Conservation (phyloP, 2,113 vertebrate genomes). For the Glaucomys volans region DNA sequence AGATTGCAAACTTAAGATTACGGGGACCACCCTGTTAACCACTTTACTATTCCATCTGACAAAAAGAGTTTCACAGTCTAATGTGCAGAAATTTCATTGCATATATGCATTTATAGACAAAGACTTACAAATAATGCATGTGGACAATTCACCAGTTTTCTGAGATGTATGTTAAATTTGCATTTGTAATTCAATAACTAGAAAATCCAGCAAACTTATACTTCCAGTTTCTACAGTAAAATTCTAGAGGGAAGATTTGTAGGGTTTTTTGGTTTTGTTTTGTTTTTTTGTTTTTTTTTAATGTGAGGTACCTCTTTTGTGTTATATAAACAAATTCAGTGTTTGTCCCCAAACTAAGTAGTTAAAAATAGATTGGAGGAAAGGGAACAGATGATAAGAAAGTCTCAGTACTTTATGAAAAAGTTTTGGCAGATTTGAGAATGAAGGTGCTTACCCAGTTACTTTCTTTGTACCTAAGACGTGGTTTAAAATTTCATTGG, state of each 20-base stretch:
- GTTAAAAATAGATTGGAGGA: constrained; percentile 27
- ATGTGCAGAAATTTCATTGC: background rate
- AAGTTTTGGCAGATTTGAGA: background rate
- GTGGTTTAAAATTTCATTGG: background rate
- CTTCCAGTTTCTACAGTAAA: background rate
- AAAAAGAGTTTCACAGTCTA: background rate
- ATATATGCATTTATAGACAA: background rate
- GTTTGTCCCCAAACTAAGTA: background rate
- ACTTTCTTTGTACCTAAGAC: background rate
- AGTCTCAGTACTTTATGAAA: background rate
- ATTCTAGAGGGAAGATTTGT: background rate
- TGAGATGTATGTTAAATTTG: background rate
- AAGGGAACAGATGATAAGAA: background rate
- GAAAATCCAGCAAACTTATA: background rate
- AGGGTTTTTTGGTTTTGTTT: too few species aligned
- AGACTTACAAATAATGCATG: background rate
- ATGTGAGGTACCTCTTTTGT: background rate
- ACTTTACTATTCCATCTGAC: background rate
- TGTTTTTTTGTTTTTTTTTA: too few species aligned
- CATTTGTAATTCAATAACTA: background rate
- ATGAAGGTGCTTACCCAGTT: background rate
- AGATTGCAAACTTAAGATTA: background rate
- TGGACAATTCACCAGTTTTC: background rate
- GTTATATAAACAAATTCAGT: background rate
- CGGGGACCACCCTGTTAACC: background rate